phyloP scores from a whole-genome alignment of 2,888 invertebrate species.

The Branchellion lobata region DNA sequence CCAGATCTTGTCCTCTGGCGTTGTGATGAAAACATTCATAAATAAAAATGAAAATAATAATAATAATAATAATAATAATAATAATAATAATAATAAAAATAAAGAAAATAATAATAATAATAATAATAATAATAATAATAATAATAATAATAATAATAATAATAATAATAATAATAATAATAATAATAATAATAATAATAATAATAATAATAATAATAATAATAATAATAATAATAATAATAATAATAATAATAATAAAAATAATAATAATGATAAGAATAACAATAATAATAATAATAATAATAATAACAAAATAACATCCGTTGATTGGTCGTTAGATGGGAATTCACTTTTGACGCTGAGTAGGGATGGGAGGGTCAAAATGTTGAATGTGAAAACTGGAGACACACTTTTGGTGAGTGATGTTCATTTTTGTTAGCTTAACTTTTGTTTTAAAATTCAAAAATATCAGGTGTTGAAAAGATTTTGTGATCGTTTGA shows the following conservation, averaged over 20 bases:
- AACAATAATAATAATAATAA: too few relatives aligned
- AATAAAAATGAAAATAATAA: too few relatives aligned
- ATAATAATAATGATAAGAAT: not conserved
- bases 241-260: not conserved
- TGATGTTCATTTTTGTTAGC: not conserved
- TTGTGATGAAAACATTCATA: not conserved
- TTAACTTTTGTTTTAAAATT: not conserved
- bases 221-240: not conserved
- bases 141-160: not conserved
- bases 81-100: not conserved
- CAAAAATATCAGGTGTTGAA: too few relatives aligned
- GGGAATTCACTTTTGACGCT: not conserved
- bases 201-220: too few relatives aligned
- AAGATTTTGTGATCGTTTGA: too few relatives aligned
- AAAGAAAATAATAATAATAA: not conserved
- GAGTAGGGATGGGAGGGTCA: not conserved
- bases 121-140: not conserved
- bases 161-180: not conserved
- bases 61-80: too few relatives aligned
- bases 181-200: too few relatives aligned
- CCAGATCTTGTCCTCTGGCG: not conserved
- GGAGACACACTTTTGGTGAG: not conserved
- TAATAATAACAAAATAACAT: not conserved
- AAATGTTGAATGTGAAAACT: not conserved
- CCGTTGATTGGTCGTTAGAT: not conserved